Evolutionary conservation across 2,113 vertebrate species (phyloP).

Genomic region (Psophia crepitans): DNA sequence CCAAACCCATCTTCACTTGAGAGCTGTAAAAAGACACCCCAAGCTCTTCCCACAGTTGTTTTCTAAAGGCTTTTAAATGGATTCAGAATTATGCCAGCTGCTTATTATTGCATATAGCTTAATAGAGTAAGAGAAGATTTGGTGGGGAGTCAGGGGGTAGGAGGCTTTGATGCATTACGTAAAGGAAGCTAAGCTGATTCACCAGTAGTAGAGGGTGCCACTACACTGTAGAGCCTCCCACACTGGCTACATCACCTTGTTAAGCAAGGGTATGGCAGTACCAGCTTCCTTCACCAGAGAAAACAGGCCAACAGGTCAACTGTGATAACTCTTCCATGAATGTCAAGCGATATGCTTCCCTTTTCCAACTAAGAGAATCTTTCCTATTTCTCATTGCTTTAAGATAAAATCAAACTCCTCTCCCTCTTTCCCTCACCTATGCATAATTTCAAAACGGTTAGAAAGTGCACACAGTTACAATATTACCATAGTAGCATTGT

Average conservation of each 20-base stretch:
- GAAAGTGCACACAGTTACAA: not conserved
- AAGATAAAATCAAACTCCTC: not conserved
- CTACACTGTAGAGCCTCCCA: not conserved
- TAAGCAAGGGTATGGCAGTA: not conserved
- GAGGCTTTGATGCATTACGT: not conserved
- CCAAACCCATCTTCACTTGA: not conserved
- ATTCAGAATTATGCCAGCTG: not conserved
- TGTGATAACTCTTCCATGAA: not conserved
- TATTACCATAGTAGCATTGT: not conserved
- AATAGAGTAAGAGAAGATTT: not conserved
- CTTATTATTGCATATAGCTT: not conserved
- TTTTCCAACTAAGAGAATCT: not conserved
- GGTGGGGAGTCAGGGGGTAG: not conserved
- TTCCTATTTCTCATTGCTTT: not conserved
- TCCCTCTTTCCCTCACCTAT: not conserved
- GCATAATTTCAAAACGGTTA: not conserved
- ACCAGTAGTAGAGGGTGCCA: not conserved
- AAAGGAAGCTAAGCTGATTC: not conserved
- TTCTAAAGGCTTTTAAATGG: not conserved
- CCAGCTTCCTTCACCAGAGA: not conserved
- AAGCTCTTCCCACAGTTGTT: not conserved
- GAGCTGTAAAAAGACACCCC: not conserved
- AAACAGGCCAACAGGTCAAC: not conserved
- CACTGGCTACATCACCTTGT: not conserved
- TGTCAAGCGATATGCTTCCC: not conserved